Evolutionary conservation across 2,888 invertebrate genomes (phyloP).

Genomic region (Elysia crispata): DNA sequence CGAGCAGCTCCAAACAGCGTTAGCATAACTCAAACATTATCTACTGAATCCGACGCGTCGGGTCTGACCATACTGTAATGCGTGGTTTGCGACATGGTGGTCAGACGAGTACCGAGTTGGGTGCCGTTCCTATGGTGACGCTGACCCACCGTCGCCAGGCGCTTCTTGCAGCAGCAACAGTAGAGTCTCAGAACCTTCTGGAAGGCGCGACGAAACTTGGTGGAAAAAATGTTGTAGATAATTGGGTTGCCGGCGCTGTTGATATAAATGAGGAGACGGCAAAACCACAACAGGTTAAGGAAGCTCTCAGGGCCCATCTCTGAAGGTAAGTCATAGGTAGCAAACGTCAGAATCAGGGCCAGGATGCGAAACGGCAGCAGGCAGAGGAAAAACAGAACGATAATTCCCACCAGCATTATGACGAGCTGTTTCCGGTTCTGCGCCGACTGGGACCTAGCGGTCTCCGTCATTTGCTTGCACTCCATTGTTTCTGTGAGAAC

Average conservation of each 20-base stretch:
- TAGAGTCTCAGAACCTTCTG: conserved; percentile 43
- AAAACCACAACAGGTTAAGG: conserved; percentile 90
- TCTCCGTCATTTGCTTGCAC: conserved; percentile 54
- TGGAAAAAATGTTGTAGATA: conserved; percentile 80
- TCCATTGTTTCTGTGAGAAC: conserved; percentile 51
- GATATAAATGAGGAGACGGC: conserved; percentile 87
- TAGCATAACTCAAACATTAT: too few relatives aligned
- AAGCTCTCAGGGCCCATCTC: conserved; percentile 87
- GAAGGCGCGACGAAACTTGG: conserved; percentile 53
- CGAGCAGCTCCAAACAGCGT: too few relatives aligned
- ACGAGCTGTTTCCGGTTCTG: conserved; percentile 65
- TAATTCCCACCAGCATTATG: conserved; percentile 66
- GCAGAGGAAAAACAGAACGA: conserved; percentile 91
- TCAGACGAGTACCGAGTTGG: conserved; percentile 39
- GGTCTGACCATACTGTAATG: conserved; percentile 49
- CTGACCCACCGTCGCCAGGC: neutral
- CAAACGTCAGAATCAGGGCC: conserved; percentile 90
- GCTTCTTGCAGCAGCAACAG: conserved; percentile 42
- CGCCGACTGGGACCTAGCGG: conserved; percentile 47
- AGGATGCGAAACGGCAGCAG: conserved; percentile 92
- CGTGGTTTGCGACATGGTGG: conserved; percentile 41
- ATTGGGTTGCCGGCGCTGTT: conserved; percentile 95
- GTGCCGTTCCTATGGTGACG: conserved; percentile 3
- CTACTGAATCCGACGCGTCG: conserved; percentile 27
- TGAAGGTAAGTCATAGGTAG: conserved; percentile 79